Evolutionary conservation across 2,888 invertebrate species (phyloP).

Genomic region (Caenorhabditis afra): DNA sequence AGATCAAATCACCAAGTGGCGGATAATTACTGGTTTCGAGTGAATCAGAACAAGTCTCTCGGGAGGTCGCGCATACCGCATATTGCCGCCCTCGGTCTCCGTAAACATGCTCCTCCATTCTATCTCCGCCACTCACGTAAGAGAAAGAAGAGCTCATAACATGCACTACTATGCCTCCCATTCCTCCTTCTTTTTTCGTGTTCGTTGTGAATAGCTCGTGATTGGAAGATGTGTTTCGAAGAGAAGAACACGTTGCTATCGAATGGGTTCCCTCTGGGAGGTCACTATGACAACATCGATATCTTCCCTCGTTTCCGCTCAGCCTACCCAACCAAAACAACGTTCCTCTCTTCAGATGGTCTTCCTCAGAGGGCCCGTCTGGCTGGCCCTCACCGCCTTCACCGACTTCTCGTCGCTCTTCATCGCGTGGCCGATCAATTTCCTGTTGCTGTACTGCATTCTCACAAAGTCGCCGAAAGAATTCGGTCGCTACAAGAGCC

Average conservation of each 20-base stretch:
- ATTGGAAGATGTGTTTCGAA: too few relatives aligned
- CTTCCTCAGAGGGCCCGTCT: constrained; percentile 8
- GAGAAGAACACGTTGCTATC: not conserved
- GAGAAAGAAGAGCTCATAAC: too few relatives aligned
- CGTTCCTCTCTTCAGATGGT: constrained; percentile 10
- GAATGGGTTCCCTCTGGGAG: too few relatives aligned
- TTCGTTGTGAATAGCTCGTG: too few relatives aligned
- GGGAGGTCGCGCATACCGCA: constrained; percentile 1
- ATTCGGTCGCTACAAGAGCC: constrained; percentile 29
- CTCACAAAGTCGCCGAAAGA: constrained; percentile 20
- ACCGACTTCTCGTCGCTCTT: not conserved
- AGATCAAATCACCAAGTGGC: too few relatives aligned
- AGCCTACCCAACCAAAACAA: not conserved
- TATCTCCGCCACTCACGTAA: not conserved
- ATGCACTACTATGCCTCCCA: too few relatives aligned
- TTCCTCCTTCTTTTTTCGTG: too few relatives aligned
- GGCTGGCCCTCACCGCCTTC: constrained; percentile 19
- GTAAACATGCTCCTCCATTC: constrained; percentile 1
- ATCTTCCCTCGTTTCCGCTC: not conserved
- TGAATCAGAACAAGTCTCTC: constrained; percentile 20
- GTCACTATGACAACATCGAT: not conserved
- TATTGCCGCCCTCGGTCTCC: not conserved
- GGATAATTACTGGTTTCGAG: not conserved
- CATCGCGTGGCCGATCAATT: constrained; percentile 25
- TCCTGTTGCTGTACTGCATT: constrained; percentile 40